Evolutionary conservation across 2,888 invertebrate species (phyloP).

Genomic region (Venusia cambrica): DNA sequence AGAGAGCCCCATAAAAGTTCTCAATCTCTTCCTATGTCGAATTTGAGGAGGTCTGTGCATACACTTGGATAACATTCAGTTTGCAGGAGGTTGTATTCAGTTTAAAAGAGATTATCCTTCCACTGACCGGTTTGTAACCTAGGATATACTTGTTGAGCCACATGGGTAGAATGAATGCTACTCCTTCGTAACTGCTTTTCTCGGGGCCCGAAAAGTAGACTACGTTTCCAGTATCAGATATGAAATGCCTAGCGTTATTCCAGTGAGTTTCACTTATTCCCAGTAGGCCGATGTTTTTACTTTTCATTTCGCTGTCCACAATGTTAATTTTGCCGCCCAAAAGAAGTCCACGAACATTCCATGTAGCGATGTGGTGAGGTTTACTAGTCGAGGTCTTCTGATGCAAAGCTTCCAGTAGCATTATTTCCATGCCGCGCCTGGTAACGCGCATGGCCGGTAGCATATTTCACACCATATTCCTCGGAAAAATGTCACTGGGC

Average conservation of each 20-base stretch:
- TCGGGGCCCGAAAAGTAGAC: neutral
- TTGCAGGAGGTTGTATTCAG: neutral
- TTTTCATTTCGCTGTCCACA: no score
- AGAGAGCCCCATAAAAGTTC: neutral
- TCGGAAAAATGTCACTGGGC: no score
- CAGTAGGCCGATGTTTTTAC: no score
- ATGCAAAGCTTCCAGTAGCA: no score
- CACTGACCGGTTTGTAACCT: neutral
- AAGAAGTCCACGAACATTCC: no score
- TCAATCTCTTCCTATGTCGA: neutral
- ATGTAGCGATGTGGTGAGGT: no score
- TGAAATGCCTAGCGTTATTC: neutral
- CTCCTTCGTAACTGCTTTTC: neutral
- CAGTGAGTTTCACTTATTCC: neutral
- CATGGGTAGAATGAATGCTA: neutral
- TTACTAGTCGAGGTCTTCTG: no score
- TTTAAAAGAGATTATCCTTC: neutral
- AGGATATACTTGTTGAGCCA: neutral
- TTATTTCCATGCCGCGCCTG: no score
- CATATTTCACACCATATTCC: no score
- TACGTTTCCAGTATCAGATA: neutral
- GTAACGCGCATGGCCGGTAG: no score
- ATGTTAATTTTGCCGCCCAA: no score
- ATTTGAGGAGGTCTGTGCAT: neutral
- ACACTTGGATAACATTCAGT: slow-evolving; percentile 1